A percentile compares a stretch with the other conserved stretches of the same genome.
phyloP scores from a whole-genome alignment of 2,797 vertebrate genomes.

The Masticophis lateralis region DNA sequence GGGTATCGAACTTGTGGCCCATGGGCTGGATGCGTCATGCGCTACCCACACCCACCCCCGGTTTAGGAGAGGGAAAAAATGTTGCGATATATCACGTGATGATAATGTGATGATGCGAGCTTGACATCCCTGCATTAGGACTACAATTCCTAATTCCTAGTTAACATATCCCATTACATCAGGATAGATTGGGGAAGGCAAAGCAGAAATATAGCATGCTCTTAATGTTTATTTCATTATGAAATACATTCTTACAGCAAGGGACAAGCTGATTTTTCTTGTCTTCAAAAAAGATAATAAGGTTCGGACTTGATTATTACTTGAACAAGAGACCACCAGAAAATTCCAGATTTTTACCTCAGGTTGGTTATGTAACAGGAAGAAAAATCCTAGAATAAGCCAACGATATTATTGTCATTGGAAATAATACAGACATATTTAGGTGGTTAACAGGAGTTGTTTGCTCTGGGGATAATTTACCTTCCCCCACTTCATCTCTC shows the following conservation, averaged over 20 bases:
- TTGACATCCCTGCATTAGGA: neutral
- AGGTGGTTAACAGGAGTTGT: neutral
- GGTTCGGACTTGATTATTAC: neutral
- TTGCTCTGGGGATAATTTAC: neutral
- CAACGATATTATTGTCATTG: neutral
- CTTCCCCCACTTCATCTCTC: neutral
- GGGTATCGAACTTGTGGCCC: too few species aligned
- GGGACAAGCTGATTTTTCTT: neutral
- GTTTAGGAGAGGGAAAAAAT: too few species aligned
- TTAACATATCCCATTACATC: neutral
- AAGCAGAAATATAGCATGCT: neutral
- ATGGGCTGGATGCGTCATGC: rapidly evolving
- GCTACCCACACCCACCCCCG: rapidly evolving
- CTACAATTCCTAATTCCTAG: neutral
- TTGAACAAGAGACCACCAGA: neutral
- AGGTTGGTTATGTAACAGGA: neutral
- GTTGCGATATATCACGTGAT: too few species aligned
- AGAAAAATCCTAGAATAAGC: neutral
- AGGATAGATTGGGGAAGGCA: neutral
- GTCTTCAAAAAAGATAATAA: neutral
- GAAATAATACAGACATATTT: neutral
- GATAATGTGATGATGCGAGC: rapidly evolving
- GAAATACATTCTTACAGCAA: neutral
- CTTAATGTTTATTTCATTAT: neutral
- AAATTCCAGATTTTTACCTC: neutral